phyloP scores from a whole-genome alignment of 1,140 invertebrate species.

The Bombus turneri region DNA sequence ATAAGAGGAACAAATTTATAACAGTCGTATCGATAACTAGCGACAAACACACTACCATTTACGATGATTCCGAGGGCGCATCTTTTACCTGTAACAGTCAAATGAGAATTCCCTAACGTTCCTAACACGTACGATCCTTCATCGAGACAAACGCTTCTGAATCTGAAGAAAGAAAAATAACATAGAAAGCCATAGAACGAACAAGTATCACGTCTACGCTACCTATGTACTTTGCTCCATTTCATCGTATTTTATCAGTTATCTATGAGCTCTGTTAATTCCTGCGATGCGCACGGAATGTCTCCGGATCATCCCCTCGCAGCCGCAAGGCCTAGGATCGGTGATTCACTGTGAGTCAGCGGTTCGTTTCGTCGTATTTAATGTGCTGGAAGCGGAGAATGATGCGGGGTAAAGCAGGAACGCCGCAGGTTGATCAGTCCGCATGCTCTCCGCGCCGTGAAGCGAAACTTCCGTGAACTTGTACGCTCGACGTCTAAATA shows the following conservation, averaged over 20 bases:
- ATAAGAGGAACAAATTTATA: too few relatives aligned
- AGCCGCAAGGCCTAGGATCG: neutral
- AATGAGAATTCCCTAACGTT: too few relatives aligned
- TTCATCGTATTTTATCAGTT: neutral
- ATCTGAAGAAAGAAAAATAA: too few relatives aligned
- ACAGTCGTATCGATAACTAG: too few relatives aligned
- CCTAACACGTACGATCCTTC: too few relatives aligned
- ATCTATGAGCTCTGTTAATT: neutral
- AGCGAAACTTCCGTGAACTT: neutral
- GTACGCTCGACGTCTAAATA: too few relatives aligned
- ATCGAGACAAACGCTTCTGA: too few relatives aligned
- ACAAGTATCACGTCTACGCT: too few relatives aligned
- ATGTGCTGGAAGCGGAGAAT: conserved; percentile 38
- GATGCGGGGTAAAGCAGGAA: neutral
- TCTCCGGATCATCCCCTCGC: conserved; percentile 15
- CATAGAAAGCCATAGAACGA: rapidly evolving
- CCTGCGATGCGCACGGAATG: neutral
- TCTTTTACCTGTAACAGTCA: too few relatives aligned
- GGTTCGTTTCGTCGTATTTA: conserved; percentile 42
- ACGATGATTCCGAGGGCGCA: too few relatives aligned
- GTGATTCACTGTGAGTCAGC: conserved; percentile 47
- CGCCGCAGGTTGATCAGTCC: conserved; percentile 2
- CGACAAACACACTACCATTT: too few relatives aligned
- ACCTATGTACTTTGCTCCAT: too few relatives aligned
- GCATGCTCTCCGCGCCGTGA: neutral